Percentiles rank a stretch among this genome's conserved stretches.
Evolutionary conservation across 2,113 vertebrate genomes (phyloP).

Genomic region (Asarcornis scutulata): DNA sequence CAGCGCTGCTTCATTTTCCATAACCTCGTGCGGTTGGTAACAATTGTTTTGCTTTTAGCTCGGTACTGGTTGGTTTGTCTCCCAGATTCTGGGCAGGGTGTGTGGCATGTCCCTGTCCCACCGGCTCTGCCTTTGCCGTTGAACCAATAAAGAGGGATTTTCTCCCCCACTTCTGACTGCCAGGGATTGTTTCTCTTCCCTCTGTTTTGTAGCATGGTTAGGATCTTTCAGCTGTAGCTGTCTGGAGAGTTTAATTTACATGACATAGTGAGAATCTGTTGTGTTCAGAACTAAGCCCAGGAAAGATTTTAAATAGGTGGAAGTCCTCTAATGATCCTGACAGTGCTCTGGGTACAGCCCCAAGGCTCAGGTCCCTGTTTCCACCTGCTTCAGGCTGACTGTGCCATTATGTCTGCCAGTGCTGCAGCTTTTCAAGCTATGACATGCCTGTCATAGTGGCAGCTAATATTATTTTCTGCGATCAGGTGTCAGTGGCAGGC

Average conservation of each 20-base stretch:
- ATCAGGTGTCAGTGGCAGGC: neutral
- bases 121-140: neutral
- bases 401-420: rapidly evolving
- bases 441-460: neutral
- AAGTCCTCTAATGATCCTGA: neutral
- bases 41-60: neutral
- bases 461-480: rapidly evolving
- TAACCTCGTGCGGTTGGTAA: neutral
- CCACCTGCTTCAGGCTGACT: neutral
- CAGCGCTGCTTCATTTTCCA: neutral
- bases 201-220: rapidly evolving
- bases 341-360: neutral
- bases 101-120: rapidly evolving
- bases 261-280: neutral
- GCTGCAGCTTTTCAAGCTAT: neutral
- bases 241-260: neutral
- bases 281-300: neutral
- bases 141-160: neutral
- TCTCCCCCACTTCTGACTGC: neutral
- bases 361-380: neutral
- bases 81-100: too few relatives aligned
- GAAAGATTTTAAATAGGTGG: neutral
- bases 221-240: neutral
- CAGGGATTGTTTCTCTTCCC: neutral
- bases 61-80: neutral